Percentiles rank a stretch among this genome's conserved stretches.
Conservation (phyloP, 2,113 vertebrate species). For the Todiramphus saurophagus region DNA sequence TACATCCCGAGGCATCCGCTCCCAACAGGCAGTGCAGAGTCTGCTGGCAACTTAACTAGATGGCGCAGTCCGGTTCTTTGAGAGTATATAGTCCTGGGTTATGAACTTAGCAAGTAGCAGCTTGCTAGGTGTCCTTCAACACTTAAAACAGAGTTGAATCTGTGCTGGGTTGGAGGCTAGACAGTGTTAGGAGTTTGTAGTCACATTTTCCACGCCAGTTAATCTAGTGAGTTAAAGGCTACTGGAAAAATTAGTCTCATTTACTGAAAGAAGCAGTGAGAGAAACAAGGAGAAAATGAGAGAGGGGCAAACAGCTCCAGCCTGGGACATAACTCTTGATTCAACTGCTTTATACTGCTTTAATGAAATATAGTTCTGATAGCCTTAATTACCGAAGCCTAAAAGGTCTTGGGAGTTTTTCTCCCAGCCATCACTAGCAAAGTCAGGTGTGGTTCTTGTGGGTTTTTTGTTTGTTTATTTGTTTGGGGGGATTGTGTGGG, state of each 20-base stretch:
- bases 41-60: conserved; percentile 66
- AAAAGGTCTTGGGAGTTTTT: not conserved
- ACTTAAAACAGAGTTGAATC: conserved; percentile 73
- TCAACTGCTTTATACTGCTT: not conserved
- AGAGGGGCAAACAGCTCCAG: conserved; percentile 32
- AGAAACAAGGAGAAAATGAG: not conserved
- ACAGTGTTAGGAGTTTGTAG: conserved; percentile 65
- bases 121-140: conserved; percentile 74
- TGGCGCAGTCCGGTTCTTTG: conserved; percentile 64
- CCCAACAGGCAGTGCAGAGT: conserved; percentile 19
- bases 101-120: conserved; percentile 66
- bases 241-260: conserved; percentile 78
- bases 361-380: conserved; percentile 31
- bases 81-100: not conserved
- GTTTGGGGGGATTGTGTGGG: too few relatives aligned
- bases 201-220: conserved; percentile 78
- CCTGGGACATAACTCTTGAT: not conserved
- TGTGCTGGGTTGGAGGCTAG: conserved; percentile 72
- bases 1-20: conserved; percentile 62
- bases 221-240: conserved; percentile 70
- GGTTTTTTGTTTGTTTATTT: not conserved
- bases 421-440: not conserved
- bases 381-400: conserved; percentile 7
- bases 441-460: not conserved
- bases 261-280: conserved; percentile 49